Evolutionary conservation across 2,888 invertebrate species (phyloP), one percentile per base, ranked within the genome.

Genomic region (Sceliomorpha sp.): DNA sequence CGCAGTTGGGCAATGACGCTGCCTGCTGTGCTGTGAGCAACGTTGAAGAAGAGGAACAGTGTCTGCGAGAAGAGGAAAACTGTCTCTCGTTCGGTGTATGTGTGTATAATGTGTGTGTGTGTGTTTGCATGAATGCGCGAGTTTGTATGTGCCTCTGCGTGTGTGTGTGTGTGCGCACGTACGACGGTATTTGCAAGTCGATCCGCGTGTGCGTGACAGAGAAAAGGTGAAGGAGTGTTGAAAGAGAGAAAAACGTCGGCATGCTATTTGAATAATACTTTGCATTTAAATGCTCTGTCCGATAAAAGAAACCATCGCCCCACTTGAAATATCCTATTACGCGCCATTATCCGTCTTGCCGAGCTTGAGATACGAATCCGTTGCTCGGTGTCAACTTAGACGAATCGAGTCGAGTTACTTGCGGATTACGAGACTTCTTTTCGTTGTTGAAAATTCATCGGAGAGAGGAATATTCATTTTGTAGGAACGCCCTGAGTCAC

Each of bases 211-310:
- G 44, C 36, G 56, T 13, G 40, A 32, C 20, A 17, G 37, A 36
- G 50, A 40, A 27, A 29, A 44, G 42, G 24, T 45, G 40, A 47
- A 44, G 44, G 31, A 47, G 29, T n/a, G 15, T 20, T 10, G 48
- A 39, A 59, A 44, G 31, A 42, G 37, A 42, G 50, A 20, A 32
- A 48, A 32, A 53, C 51, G 53, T 29, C 66, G 53, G 70, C 68
- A 72, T 73, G 75, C 75, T 72, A 85, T 86, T 86, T 86, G 85
- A 86, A 86, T 86, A 85, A 85, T 86, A 84, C 86, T 86, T 85
- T 85, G 85, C 85, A 86, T 86, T 85, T 83, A 86, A 86, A 86
- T 85, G 84, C 79, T 74, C 72, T 59, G 67, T 67, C 73, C 82
- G 83, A 86, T 86, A 84, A 86, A 85, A 85, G 84, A 85, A 85